A percentile compares a stretch with the other conserved stretches of the same genome.
These are phyloP conservation scores for Rhabdomys pumilio DNA, from an alignment of 2,797 vertebrate species.

Conservation along the genomic window DNA sequence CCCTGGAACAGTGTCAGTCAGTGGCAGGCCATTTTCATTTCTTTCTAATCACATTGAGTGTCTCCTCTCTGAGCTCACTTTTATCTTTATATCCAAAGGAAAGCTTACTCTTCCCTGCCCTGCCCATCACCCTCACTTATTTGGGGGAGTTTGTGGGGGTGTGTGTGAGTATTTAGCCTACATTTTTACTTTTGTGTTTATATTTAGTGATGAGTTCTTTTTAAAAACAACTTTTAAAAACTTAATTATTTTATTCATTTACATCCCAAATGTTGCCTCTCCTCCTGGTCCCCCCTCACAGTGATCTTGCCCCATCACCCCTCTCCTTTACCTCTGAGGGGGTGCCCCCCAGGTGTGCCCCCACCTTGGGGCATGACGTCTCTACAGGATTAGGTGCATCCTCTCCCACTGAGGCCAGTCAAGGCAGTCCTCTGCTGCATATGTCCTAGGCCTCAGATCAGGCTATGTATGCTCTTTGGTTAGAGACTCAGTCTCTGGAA, in stretches of 20 bases:
- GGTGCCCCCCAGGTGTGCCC: too few species aligned
- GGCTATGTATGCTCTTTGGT: background rate
- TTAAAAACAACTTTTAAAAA: background rate
- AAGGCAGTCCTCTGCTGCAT: too few species aligned
- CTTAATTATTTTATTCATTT: too few species aligned
- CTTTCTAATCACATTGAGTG: background rate
- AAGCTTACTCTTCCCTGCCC: background rate
- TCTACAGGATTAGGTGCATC: background rate
- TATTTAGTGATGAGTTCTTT: background rate
- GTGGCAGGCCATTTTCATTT: background rate
- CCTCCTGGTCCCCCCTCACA: too few species aligned
- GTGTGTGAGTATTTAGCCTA: background rate
- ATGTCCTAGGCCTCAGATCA: background rate
- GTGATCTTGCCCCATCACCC: too few species aligned
- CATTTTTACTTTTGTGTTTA: background rate
- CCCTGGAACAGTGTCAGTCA: background rate
- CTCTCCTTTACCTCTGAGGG: too few species aligned
- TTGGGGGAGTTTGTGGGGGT: too few species aligned
- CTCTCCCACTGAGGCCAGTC: too few species aligned
- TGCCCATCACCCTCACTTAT: too few species aligned
- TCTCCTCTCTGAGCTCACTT: background rate
- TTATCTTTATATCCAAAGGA: slow-evolving; percentile 23
- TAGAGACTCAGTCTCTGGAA: background rate
- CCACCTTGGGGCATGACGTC: background rate
- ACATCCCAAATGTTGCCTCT: too few species aligned